These are phyloP conservation scores for Tragelaphus buxtoni DNA, from an alignment of 2,113 vertebrate species.

Conservation along the genomic window DNA sequence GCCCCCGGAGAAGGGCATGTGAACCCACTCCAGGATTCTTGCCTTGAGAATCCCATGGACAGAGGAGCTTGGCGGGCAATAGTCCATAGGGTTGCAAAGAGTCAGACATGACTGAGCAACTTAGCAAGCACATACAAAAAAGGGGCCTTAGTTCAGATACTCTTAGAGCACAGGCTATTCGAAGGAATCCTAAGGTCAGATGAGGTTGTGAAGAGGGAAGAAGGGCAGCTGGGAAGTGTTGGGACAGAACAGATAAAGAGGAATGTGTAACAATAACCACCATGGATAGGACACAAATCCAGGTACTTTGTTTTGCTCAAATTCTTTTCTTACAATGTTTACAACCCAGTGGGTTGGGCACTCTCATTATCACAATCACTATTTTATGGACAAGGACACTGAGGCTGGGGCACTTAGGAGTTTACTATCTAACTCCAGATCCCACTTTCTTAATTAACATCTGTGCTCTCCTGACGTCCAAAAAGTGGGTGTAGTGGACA, in stretches of 20 bases:
- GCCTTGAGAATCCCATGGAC: neutral
- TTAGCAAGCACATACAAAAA: rapidly evolving
- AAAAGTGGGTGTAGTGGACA: neutral
- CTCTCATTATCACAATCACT: neutral
- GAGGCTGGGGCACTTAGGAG: neutral
- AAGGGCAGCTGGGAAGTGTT: neutral
- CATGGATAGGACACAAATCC: neutral
- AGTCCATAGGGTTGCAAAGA: neutral
- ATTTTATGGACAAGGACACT: neutral
- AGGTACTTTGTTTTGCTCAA: neutral
- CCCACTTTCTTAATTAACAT: neutral
- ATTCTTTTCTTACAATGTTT: neutral
- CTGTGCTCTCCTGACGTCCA: neutral
- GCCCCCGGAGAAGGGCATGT: neutral
- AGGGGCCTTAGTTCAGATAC: neutral
- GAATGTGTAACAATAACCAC: neutral
- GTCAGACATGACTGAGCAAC: neutral
- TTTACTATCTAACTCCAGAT: neutral
- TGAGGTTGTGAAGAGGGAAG: neutral
- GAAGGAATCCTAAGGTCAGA: neutral
- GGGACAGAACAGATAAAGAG: neutral
- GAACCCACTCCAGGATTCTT: neutral
- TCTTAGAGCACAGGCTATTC: neutral
- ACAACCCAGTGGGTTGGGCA: neutral
- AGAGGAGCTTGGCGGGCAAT: neutral